Evolutionary conservation across 1,140 invertebrate genomes (phyloP), one percentile per base, ranked within the genome.

Genomic region (Armadillidium nasatum): DNA sequence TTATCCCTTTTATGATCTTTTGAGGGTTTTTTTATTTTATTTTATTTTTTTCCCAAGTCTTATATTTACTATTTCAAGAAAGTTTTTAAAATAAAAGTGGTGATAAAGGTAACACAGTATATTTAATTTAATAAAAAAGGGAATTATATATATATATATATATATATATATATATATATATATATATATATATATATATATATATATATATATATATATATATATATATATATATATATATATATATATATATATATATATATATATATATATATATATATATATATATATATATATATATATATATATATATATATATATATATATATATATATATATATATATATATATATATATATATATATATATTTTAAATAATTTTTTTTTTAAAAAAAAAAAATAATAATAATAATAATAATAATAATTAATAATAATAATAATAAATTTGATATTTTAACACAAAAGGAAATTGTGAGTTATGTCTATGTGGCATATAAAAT

Each of bases 151-250:
- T 33, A 33, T 33, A 33, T 43, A 50, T 7, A 74, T 68, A 19
- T 19, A 74, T 22, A 79, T 11, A 75, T 7, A 72, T 15, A 21
- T 21, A 13, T 19, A 6, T 44, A 15, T 7, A 10, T 23, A 21
- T 19, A 10, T 44, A 7, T 21, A 44, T 50, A 73, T 19, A 13
- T 0, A 21, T 45, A 22, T 22, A 13, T 45, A 66, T 44, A 19
- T 11, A 21, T n/a, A 11, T 21, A 60, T 70, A 82, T 60, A 88
- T 87, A 73, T 74, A 76, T 46, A 68, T 80, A 78, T 72, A 74
- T 72, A 72, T 33, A 11, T 33, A 33, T 33, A 33, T 33, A 33
- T 33, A 33, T 33, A 33, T 33, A 33, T 33, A 33, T 33, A 6
- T 33, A 33, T 33, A 33, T 33, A 33, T 33, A 33, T 33, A 33